Conservation (phyloP, 1,140 invertebrate species). For the Ostrea denselamellosa region DNA sequence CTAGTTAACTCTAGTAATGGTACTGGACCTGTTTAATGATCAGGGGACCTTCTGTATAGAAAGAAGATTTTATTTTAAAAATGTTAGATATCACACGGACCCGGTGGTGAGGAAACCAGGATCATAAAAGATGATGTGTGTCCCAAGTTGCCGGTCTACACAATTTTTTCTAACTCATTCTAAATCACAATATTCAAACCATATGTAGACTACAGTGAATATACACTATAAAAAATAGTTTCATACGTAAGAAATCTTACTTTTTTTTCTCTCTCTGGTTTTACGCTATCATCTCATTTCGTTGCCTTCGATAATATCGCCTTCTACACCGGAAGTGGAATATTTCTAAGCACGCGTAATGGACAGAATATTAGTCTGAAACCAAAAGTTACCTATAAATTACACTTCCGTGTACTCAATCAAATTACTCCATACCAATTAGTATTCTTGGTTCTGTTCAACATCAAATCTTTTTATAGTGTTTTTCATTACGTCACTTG, state of each 20-base stretch:
- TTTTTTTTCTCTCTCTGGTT: not conserved
- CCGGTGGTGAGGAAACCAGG: no score
- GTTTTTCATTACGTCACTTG: conserved; percentile 27
- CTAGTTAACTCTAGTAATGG: no score
- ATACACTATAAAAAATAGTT: not conserved
- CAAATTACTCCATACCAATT: no score
- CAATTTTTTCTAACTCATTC: no score
- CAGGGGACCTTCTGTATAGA: no score
- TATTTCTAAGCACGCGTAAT: not conserved
- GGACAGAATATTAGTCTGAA: not conserved
- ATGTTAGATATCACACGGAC: no score
- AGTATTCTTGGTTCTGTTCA: not conserved
- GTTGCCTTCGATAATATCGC: not conserved
- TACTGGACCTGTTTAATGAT: no score
- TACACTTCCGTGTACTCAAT: not conserved
- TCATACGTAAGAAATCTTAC: not conserved
- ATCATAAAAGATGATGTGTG: no score
- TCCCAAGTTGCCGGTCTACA: no score
- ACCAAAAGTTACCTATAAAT: not conserved
- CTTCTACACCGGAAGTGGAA: not conserved
- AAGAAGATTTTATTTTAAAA: no score
- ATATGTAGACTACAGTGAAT: no score
- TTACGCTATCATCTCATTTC: conserved; percentile 28
- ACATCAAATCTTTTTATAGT: not conserved
- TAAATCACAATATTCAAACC: no score